Percentiles rank a stretch among this genome's conserved stretches.
These are phyloP conservation scores for Ornithoptera alexandrae DNA, from an alignment of 2,888 invertebrate genomes.

Conservation along the genomic window DNA sequence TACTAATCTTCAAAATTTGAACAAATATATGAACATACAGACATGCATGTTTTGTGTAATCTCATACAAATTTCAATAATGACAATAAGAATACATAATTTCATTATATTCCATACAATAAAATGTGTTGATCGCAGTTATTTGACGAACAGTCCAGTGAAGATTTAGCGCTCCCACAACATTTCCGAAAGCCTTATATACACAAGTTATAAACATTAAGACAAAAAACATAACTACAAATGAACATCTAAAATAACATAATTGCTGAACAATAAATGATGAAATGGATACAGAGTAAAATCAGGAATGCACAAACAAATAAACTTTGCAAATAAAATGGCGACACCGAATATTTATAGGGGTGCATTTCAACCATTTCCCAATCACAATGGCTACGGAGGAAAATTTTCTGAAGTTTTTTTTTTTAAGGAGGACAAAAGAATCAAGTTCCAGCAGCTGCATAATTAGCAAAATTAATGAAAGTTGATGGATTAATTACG, in stretches of 20 bases:
- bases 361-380: conserved; percentile 13
- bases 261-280: conserved; percentile 11
- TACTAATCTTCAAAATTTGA: too few relatives aligned
- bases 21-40: too few relatives aligned
- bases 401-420: not conserved
- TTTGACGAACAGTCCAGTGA: too few relatives aligned
- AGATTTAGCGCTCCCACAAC: not conserved
- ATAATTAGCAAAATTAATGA: conserved; percentile 37
- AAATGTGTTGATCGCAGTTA: too few relatives aligned
- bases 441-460: conserved; percentile 8
- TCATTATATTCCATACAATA: too few relatives aligned
- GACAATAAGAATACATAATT: too few relatives aligned
- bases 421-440: not conserved
- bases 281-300: conserved; percentile 12
- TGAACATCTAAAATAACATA: conserved; percentile 13
- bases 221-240: conserved; percentile 16
- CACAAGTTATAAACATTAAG: not conserved
- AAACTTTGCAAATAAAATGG: conserved; percentile 25
- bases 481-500: conserved; percentile 17
- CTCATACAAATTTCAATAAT: too few relatives aligned
- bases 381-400: conserved; percentile 7
- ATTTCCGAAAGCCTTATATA: not conserved
- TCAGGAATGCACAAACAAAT: conserved; percentile 23
- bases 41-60: too few relatives aligned
- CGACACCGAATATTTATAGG: conserved; percentile 5